Base-by-base conservation (phyloP, 2,113 vertebrate species). In the Geococcyx californianus region DNA sequence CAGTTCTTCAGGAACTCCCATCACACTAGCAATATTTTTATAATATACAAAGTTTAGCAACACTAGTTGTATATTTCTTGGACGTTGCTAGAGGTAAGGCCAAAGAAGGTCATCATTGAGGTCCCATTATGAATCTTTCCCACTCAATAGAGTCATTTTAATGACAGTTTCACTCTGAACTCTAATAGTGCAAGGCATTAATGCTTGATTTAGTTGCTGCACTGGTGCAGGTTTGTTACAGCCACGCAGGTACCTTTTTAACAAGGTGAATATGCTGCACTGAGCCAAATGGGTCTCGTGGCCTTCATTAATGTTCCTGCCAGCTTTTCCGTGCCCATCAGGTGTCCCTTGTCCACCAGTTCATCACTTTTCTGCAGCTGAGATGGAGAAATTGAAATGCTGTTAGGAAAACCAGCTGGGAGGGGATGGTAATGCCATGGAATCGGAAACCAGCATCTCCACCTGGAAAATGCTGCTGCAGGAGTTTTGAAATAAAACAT, bases 401-500 rank as follows among this genome's bases (percentile, higher is more conserved):
- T 45, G 16, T 16, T 47, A 44, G 80, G 54, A 72, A 49, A 59
- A 34, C 3, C 36, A 54, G 19, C 79, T 67, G 76, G 84, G 66
- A 72, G 54, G 72, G 38, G 42, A 33, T 40, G 62, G 62, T 19
- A 69, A 34, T 56, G 56, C 81, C 72, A 7, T 76, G 73, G 0
- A 2, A 84, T 59, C 2, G 20, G 81, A 93, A 94, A 80, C 44
- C 20, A 16, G 67, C 2, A 2, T 84, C 84, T 83, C 87, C 67
- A 82, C 84, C 92, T 94, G 90, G 47, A 86, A 91, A 92, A 87
- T 75, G 47, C 84, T 81, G 74, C 73, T 82, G 51, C 63, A 92
- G 56, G 28, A 66, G 42, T 68, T 88, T 81, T 77, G 68, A 55
- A 92, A 63, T 70, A 36, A 88, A 94, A 58, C 52, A 16, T 79